A percentile compares a stretch with the other conserved stretches of the same genome.
Evolutionary conservation across 2,797 vertebrate species (phyloP).

Genomic region (Enteromius unitaeniatus): DNA sequence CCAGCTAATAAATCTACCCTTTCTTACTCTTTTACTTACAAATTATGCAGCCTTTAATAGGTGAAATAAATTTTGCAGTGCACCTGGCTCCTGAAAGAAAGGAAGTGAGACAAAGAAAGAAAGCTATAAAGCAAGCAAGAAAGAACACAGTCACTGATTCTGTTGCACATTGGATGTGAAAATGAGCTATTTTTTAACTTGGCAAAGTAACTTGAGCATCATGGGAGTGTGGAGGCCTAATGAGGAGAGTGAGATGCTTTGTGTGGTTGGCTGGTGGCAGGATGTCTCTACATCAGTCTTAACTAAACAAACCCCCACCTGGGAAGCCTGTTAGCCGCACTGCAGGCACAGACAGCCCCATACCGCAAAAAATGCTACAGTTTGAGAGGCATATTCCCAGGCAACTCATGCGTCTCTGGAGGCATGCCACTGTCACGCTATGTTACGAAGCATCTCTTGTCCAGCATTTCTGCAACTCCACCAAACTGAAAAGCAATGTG

Average conservation of each 20-base stretch:
- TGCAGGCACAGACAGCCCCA: slow-evolving; percentile 47
- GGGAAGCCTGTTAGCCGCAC: slow-evolving; percentile 45
- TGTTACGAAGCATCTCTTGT: not conserved
- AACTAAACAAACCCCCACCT: slow-evolving; percentile 53
- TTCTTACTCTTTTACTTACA: slow-evolving; percentile 40
- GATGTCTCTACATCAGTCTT: slow-evolving; percentile 48
- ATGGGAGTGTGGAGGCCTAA: slow-evolving; percentile 41
- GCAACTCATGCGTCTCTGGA: slow-evolving; percentile 38
- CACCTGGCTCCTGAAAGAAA: slow-evolving; percentile 26
- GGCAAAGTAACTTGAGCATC: slow-evolving; percentile 53
- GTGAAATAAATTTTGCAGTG: slow-evolving; percentile 54
- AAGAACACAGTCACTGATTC: not conserved
- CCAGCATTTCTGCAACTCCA: slow-evolving; percentile 43
- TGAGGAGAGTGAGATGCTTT: slow-evolving; percentile 13
- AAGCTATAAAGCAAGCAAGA: slow-evolving; percentile 33
- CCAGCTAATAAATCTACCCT: slow-evolving; percentile 42
- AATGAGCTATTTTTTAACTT: slow-evolving; percentile 35
- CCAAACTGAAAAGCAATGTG: slow-evolving; percentile 38
- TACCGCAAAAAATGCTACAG: slow-evolving; percentile 37
- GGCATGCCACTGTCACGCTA: slow-evolving; percentile 14
- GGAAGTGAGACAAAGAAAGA: slow-evolving; percentile 9
- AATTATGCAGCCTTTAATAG: slow-evolving; percentile 48
- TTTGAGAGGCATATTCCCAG: slow-evolving; percentile 40
- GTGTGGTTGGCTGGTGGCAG: slow-evolving; percentile 42
- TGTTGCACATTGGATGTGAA: not conserved